phyloP scores from a whole-genome alignment of 2,888 invertebrate species.

The Sympetrum striolatum region DNA sequence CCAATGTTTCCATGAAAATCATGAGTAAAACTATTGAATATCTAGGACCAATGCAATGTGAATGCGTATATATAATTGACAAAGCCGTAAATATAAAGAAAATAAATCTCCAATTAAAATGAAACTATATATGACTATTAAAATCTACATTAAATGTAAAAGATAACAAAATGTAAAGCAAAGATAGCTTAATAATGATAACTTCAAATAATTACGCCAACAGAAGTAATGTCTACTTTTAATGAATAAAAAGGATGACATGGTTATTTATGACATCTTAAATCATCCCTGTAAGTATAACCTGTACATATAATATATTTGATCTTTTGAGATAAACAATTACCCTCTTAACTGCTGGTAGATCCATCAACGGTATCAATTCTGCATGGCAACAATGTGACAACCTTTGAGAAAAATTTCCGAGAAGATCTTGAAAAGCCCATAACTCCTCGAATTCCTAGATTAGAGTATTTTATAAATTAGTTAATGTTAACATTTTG shows the following conservation, averaged over 20 bases:
- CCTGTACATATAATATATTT: not conserved
- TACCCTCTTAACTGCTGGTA: conserved; percentile 87
- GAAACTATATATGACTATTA: too few relatives aligned
- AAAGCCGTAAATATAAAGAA: too few relatives aligned
- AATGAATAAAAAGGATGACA: not conserved
- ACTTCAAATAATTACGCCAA: not conserved
- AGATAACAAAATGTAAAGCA: too few relatives aligned
- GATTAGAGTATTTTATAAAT: conserved; percentile 45
- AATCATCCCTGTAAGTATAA: not conserved
- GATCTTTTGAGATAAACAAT: conserved; percentile 35
- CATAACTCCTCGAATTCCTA: conserved; percentile 79
- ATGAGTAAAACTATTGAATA: too few relatives aligned
- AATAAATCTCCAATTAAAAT: too few relatives aligned
- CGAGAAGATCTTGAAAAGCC: conserved; percentile 79
- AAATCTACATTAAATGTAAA: too few relatives aligned
- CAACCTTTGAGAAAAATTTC: conserved; percentile 74
- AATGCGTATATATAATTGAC: too few relatives aligned
- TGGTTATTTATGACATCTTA: not conserved
- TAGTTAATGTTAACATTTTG: not conserved
- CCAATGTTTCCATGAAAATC: too few relatives aligned
- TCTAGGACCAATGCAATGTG: too few relatives aligned
- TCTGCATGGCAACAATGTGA: conserved; percentile 83
- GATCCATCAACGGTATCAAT: conserved; percentile 81
- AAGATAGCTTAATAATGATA: too few relatives aligned
- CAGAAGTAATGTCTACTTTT: not conserved